These are phyloP conservation scores for Leucopsar rothschildi DNA, from an alignment of 2,113 vertebrate species.

Conservation along the genomic window DNA sequence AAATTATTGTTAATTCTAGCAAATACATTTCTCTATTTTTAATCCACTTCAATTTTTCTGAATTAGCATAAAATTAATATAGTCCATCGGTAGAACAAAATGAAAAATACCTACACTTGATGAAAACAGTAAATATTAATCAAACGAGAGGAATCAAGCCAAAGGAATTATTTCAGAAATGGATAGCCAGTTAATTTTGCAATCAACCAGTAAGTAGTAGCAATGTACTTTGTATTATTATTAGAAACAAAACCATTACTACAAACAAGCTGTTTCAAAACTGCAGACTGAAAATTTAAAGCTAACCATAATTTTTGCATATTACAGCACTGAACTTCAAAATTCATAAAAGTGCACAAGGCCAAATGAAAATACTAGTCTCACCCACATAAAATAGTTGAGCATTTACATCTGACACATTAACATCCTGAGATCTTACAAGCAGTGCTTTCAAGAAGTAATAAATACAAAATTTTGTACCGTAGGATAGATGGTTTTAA, in stretches of 20 bases:
- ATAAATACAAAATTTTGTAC: constrained; percentile 8
- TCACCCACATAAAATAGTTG: constrained; percentile 3
- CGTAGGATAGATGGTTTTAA: not conserved
- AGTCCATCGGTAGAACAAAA: not conserved
- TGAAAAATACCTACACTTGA: constrained; percentile 9
- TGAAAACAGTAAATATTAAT: constrained; percentile 40
- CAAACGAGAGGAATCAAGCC: not conserved
- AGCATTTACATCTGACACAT: constrained; percentile 35
- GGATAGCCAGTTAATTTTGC: constrained; percentile 37
- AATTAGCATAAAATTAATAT: constrained; percentile 25
- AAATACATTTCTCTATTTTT: not conserved
- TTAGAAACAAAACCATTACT: constrained; percentile 49
- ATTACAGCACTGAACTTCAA: constrained; percentile 43
- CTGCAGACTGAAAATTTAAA: constrained; percentile 45
- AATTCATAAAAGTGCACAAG: not conserved
- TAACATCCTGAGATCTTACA: constrained; percentile 45
- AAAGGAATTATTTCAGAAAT: constrained; percentile 33
- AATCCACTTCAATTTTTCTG: not conserved
- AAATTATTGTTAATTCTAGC: not conserved
- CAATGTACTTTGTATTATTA: constrained; percentile 32
- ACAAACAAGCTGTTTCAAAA: constrained; percentile 53
- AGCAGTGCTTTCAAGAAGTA: constrained; percentile 1
- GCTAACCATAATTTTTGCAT: constrained; percentile 43
- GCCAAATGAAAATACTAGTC: constrained; percentile 33
- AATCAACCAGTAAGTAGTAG: constrained; percentile 38